Base-by-base conservation (phyloP, 2,888 invertebrate genomes). In the Mycogona germanica region DNA sequence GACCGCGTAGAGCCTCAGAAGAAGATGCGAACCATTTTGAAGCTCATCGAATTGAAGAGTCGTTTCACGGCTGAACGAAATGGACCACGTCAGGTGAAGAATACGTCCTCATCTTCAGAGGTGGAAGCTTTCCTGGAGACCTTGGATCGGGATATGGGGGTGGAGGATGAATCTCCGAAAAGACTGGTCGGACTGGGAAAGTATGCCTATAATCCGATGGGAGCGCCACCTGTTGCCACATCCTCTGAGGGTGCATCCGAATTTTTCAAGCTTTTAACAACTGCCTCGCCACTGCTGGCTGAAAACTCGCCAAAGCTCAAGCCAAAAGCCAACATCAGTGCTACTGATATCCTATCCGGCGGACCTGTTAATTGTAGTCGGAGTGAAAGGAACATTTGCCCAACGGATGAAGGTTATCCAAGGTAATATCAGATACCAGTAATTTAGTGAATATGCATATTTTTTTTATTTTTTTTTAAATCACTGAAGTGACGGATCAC, bases 301-400 rank as follows among this genome's bases (percentile, higher is more conserved):
- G 19, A 30, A 30, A n/a, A 25, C 9, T 19, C 48, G 17, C 21
- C 17, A 25, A 50, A 37, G 17, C 25, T 37, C 2, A 37, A 50
- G 21, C 17, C 50, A 14, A n/a, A n/a, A n/a, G n/a, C n/a, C n/a
- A n/a, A n/a, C n/a, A n/a, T n/a, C n/a, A n/a, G n/a, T n/a, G n/a
- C n/a, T n/a, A n/a, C n/a, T n/a, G n/a, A n/a, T n/a, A n/a, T n/a
- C n/a, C n/a, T n/a, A n/a, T 35, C 37, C n/a, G 26, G 35, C 19
- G 45, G 52, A 17, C 52, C 52, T 2, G 19, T 21, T 9, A 52
- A 52, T 28, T 52, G 52, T 29, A 52, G 45, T 21, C 21, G 46
- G 21, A 46, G 37, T 12, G 44, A 45, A 21, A 38, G 54, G 25
- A 54, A 54, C 25, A 38, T 54, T 30, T 54, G 54, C 19, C 54